Base-by-base conservation (phyloP, 2,113 vertebrate species). In the Lophius piscatorius region DNA sequence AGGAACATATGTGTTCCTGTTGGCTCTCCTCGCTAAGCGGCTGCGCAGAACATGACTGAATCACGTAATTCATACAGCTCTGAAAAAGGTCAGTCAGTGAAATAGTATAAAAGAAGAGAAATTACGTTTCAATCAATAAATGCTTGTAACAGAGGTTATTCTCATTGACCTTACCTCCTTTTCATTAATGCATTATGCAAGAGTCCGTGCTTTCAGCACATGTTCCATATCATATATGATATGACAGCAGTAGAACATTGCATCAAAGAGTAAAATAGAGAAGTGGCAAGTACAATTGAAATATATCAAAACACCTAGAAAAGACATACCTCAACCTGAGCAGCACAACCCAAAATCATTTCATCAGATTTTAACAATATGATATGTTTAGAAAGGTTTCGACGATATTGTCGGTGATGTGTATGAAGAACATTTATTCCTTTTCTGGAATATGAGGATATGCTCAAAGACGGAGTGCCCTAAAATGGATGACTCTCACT, bases 41-140 rank as follows among this genome's bases (percentile, higher is more conserved):
- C 63, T 23, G 69, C 36, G 76, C 73, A 70, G 59, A 76, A 77
- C 66, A 72, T 26, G 51, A 69, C 71, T 80, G 48, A 76, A 54
- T 83, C 75, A 61, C 8, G 11, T 50, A 63, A 44, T 55, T 46
- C 9, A 9, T 20, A 34, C 45, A 67, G 29, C 34, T 65, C 52
- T 29, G 38, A 71, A 71, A 74, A 41, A 70, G 85, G 85, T 76
- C 86, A 78, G 63, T 88, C 82, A 90, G 26, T 62, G 66, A 70
- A 74, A 63, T 20, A 12, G 44, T 57, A 33, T 62, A 63, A 57
- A 60, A 64, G 55, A 69, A 29, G 35, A 9, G 39, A 58, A 63
- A 51, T 69, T 51, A 23, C 7, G 48, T 68, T 66, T 61, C 36
- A 17, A 56, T 69, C 40, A 3, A 31, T 4, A 23, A 14, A 42